Percentiles rank a stretch among this genome's conserved stretches.
These are phyloP conservation scores for Dasyprocta punctata DNA, from an alignment of 2,113 vertebrate species.

Conservation along the genomic window DNA sequence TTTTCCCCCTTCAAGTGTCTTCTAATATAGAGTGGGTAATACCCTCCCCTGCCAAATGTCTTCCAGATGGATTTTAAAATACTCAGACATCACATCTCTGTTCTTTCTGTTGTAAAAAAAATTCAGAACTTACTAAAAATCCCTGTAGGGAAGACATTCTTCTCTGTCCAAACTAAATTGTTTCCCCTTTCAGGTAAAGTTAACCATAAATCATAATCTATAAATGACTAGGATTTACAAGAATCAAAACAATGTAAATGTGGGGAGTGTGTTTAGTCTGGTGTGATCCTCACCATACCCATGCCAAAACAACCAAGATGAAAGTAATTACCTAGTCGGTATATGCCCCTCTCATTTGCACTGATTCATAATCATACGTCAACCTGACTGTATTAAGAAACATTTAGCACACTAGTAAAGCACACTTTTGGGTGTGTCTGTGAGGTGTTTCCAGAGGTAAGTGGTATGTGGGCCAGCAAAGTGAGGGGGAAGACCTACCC, in stretches of 20 bases:
- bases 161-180: slow-evolving; percentile 64
- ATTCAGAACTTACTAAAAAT: slow-evolving; percentile 43
- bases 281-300: neutral
- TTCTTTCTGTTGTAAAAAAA: neutral
- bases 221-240: slow-evolving; percentile 61
- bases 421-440: neutral
- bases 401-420: neutral
- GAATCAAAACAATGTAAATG: slow-evolving; percentile 56
- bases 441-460: neutral
- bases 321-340: slow-evolving; percentile 62
- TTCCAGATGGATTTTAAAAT: slow-evolving; percentile 27
- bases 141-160: slow-evolving; percentile 56
- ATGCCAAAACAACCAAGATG: slow-evolving; percentile 30
- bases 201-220: slow-evolving; percentile 59
- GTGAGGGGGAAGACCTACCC: neutral
- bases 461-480: neutral
- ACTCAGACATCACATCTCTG: slow-evolving; percentile 18
- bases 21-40: neutral
- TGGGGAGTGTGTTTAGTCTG: neutral
- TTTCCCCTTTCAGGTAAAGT: slow-evolving; percentile 9
- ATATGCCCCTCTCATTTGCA: neutral
- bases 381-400: neutral
- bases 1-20: neutral
- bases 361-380: neutral
- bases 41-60: neutral